Evolutionary conservation across 2,888 invertebrate genomes (phyloP), one percentile per base, ranked within the genome.

Genomic region (Portevinia maculata): DNA sequence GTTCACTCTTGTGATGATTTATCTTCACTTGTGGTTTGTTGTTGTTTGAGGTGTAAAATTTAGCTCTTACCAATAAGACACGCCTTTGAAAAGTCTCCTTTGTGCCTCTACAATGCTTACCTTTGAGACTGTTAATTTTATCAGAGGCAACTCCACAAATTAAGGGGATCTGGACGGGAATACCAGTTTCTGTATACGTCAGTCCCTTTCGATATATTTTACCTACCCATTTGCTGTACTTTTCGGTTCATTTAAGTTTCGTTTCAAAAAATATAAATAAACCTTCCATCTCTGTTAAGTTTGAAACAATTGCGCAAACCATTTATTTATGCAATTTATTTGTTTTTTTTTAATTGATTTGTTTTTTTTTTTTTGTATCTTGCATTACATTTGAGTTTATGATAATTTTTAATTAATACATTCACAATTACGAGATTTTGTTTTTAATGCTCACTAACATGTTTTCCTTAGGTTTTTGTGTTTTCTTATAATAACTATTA

Each of bases 351-450:
- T n/a, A n/a, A 28, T 59, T 50, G 55, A 55, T 17, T 65, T 73
- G 41, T 53, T 39, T 69, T 34, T 60, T 52, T 34, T 60, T 7
- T 59, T 19, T 64, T 37, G 15, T 21, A 9, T 7, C 21, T 17
- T 39, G 28, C 30, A 11, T 64, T 73, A 53, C 24, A 53, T 48
- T 55, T 64, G 30, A 73, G 21, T 70, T 57, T 15, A 50, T 64
- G n/a, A 55, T 64, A 55, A n/a, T 48, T 59, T 44, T 57, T 19
- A 75, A 53, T 60, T 44, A 67, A 76, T 53, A 69, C 60, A 76
- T 60, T 62, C 67, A 69, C 57, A 79, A 65, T 60, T 79, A 79
- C 53, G 46, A 65, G 44, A 32, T 60, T 73, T 65, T 52, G 19
- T 65, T 65, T 13, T 44, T 57, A 57, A 62, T 65, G 39, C 15